Conservation (phyloP, 2,888 invertebrate species). For the Odontothrips loti region DNA sequence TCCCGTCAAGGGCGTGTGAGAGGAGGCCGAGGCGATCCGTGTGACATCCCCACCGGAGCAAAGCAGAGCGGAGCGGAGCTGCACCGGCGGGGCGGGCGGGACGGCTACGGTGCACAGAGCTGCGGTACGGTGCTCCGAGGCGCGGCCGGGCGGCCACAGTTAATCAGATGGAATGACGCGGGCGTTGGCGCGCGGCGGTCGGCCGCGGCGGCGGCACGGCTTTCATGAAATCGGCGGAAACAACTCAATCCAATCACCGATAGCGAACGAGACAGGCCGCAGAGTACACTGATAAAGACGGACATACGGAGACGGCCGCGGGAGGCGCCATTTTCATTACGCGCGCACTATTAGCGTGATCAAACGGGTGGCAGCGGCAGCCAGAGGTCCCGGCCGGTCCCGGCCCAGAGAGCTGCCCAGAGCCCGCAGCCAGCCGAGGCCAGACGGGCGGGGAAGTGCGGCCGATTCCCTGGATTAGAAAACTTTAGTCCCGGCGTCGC, state of each 20-base stretch:
- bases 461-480: neutral
- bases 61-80: too few species aligned
- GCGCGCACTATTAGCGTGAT: too few species aligned
- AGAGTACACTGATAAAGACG: too few species aligned
- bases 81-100: neutral
- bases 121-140: neutral
- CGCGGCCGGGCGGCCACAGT: neutral
- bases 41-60: too few species aligned
- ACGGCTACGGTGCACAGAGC: neutral
- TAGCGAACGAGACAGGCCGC: neutral
- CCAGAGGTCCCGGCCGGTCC: neutral
- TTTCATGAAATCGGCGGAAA: neutral
- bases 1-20: too few species aligned
- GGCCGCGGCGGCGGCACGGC: neutral
- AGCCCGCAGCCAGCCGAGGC: neutral
- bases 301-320: too few species aligned
- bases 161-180: too few species aligned
- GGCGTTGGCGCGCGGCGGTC: neutral
- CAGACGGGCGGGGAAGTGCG: neutral
- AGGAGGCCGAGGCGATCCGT: too few species aligned
- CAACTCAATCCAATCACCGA: conserved; percentile 11
- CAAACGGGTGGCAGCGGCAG: too few species aligned
- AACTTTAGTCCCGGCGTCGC: neutral
- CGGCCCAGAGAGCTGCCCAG: neutral
- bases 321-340: too few species aligned